phyloP scores from a whole-genome alignment of 2,113 vertebrate species.

The Pelodiscus sinensis region DNA sequence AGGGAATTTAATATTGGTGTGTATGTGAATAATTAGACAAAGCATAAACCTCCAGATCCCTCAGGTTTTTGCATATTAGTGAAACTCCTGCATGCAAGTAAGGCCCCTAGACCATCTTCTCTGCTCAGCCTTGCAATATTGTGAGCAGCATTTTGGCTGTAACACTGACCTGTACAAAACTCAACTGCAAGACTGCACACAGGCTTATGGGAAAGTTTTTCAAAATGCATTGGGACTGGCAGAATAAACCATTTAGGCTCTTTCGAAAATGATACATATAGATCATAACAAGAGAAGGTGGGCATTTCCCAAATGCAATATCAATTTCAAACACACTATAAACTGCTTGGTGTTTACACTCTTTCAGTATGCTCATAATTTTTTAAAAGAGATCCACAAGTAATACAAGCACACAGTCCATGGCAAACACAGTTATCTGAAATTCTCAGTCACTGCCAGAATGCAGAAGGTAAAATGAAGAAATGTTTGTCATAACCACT shows the following conservation, averaged over 20 bases:
- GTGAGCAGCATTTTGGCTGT: neutral
- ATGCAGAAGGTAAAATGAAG: neutral
- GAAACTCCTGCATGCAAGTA: neutral
- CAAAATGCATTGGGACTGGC: neutral
- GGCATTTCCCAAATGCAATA: neutral
- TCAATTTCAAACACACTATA: fast-evolving
- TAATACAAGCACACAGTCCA: neutral
- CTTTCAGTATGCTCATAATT: neutral
- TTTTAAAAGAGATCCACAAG: neutral
- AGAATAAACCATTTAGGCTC: neutral
- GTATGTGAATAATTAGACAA: neutral
- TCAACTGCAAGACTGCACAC: neutral
- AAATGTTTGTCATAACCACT: neutral
- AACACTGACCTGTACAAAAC: neutral
- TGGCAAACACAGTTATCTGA: neutral
- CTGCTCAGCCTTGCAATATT: neutral
- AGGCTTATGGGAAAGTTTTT: fast-evolving
- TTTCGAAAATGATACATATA: neutral
- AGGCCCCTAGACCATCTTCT: neutral
- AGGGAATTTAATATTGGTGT: fast-evolving
- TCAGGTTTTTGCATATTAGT: neutral
- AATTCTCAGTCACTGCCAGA: neutral
- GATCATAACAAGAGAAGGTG: neutral
- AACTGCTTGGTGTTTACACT: neutral
- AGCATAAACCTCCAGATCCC: neutral